Base-by-base conservation (phyloP, 1,140 invertebrate genomes). In the Penaeus chinensis region DNA sequence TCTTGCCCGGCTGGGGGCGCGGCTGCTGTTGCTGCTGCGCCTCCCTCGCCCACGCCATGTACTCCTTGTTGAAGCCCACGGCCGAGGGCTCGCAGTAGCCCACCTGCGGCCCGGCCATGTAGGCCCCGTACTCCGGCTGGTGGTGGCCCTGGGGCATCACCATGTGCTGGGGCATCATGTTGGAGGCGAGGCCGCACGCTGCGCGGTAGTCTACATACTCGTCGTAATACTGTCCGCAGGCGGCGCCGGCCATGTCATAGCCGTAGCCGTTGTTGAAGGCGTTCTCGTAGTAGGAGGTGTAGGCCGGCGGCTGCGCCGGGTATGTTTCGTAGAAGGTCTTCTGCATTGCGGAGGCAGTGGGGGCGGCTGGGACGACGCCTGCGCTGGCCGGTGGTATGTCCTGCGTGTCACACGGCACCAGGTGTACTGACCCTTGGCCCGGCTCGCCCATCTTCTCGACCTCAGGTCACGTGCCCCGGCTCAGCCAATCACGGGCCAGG, bases 401-500 rank as follows among this genome's bases (percentile, higher is more conserved):
- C 77, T 86, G 77, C 47, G 32, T 54, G 42, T 86, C 84, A 81
- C 84, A 86, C 54, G 77, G 37, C 84, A 81, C 84, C 84, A 86
- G 84, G 84, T 86, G 84, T 24, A 86, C 84, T 86, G 84, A 80
- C 76, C 84, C 76, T 18, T 86, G 84, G 16, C 77, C 84, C 32
- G 66, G 84, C 65, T 86, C 84, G 42, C 76, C 84, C 84, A 86
- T 86, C 77, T 54, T 54, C 54, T 80, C 84, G n/a, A 85, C 84
- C 84, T 80, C 77, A 81, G 84, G 84, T 86, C 84, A 83, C 82
- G 16, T 42, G 27, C 84, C 63, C 27, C 77, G 7, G 27, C 37
- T 47, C 69, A 27, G 32, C 62, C 69, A 54, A 71, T 84, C 69
- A 76, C 66, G 20, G 66, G n/a, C 22, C 22, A 63, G 63, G 24